Conservation (phyloP, 2,113 vertebrate genomes). For the Tychaedon coryphoeus region DNA sequence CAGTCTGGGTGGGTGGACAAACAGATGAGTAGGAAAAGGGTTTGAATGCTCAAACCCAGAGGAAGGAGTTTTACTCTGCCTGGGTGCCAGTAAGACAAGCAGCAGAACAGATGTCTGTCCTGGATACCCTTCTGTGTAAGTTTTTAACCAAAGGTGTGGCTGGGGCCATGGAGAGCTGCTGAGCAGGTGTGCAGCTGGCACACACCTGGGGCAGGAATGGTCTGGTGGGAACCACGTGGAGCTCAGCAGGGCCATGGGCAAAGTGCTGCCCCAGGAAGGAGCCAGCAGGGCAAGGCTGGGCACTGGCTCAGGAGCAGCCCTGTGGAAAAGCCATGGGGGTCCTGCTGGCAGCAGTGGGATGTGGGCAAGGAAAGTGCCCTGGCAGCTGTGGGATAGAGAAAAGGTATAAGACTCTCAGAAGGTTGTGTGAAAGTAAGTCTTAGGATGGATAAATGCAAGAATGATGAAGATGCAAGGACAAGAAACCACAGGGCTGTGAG, state of each 20-base stretch:
- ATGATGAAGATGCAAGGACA: too few species aligned
- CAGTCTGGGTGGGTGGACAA: background rate
- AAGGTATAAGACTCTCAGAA: too few species aligned
- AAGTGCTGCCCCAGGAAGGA: background rate
- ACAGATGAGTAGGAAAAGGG: background rate
- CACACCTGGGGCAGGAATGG: background rate
- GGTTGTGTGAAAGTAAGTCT: too few species aligned
- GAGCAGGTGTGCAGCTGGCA: background rate
- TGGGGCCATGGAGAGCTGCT: background rate
- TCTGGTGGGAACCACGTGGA: background rate
- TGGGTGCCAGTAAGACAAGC: background rate
- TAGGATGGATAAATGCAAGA: too few species aligned
- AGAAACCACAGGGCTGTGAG: too few species aligned
- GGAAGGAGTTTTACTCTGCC: background rate
- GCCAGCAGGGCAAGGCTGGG: background rate
- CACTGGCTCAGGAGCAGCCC: background rate
- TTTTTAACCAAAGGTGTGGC: accelerated
- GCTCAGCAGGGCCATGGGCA: too few species aligned
- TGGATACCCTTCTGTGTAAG: background rate
- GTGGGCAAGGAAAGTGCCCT: background rate
- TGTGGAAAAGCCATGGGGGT: accelerated
- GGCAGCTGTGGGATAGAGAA: background rate
- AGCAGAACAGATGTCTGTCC: background rate
- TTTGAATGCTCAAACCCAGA: background rate
- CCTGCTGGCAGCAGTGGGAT: background rate